These are phyloP conservation scores for Drosophila pseudoobscura DNA, from an alignment of 1,140 invertebrate species.

Conservation along the genomic window DNA sequence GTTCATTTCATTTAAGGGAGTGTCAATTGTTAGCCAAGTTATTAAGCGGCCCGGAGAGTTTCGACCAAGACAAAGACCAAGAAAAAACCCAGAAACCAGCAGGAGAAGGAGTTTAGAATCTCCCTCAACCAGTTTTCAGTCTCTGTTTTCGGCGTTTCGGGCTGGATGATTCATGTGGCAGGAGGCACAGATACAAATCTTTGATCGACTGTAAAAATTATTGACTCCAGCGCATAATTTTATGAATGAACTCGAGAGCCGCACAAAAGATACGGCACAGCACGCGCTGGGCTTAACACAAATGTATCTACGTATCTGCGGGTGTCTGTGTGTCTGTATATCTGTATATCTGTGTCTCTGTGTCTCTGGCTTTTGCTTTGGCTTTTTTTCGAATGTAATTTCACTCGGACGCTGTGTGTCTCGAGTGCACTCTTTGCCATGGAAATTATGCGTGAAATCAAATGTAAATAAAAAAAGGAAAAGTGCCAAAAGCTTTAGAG, in stretches of 20 bases:
- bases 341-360: constrained; percentile 7
- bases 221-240: constrained; percentile 78
- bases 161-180: constrained; percentile 72
- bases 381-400: constrained; percentile 52
- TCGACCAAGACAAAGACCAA: constrained; percentile 45
- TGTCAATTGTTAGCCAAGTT: constrained; percentile 80
- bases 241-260: constrained; percentile 71
- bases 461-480: constrained; percentile 79
- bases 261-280: constrained; percentile 41
- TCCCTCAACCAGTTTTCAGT: constrained; percentile 39
- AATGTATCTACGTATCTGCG: constrained; percentile 25
- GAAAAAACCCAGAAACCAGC: constrained; percentile 21
- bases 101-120: constrained; percentile 15
- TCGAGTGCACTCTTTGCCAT: constrained; percentile 78
- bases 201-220: constrained; percentile 81
- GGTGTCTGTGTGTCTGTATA: constrained; percentile 3
- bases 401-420: constrained; percentile 58
- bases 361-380: constrained; percentile 1
- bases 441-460: constrained; percentile 80
- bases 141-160: constrained; percentile 8
- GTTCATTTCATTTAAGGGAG: constrained; percentile 67
- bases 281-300: constrained; percentile 60
- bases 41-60: constrained; percentile 53
- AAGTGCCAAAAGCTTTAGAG: constrained; percentile 61
- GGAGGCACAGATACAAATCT: constrained; percentile 63